phyloP scores from a whole-genome alignment of 2,797 vertebrate species.

The Etheostoma nigrum region DNA sequence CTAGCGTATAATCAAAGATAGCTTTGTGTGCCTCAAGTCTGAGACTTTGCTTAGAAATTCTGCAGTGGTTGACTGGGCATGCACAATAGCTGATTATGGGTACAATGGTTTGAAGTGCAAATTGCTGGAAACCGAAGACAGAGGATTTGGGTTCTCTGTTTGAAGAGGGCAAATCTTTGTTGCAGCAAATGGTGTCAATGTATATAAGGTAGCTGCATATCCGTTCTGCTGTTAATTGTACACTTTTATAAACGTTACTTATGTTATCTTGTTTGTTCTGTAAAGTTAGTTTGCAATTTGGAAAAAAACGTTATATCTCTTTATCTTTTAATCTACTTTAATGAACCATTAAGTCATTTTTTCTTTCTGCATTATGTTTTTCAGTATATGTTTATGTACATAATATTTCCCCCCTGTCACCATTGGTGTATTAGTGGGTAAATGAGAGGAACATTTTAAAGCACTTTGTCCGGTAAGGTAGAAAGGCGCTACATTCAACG shows the following conservation, averaged over 20 bases:
- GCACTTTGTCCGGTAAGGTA: no score
- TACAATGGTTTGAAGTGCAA: constrained; percentile 90
- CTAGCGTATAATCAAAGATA: constrained; percentile 85
- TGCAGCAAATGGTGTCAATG: constrained; percentile 54
- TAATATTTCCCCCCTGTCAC: neutral
- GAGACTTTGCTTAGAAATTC: constrained; percentile 82
- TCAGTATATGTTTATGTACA: neutral
- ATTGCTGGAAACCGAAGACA: constrained; percentile 87
- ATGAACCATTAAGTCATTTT: neutral
- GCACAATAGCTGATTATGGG: constrained; percentile 88
- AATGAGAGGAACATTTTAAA: no score
- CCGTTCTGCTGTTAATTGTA: constrained; percentile 2
- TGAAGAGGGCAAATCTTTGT: constrained; percentile 69
- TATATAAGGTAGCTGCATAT: constrained; percentile 25
- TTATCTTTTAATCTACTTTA: neutral
- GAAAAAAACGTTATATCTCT: constrained; percentile 12
- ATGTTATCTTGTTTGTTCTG: neutral
- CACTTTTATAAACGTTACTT: neutral
- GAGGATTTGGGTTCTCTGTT: constrained; percentile 75
- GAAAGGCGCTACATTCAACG: no score
- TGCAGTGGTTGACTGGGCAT: constrained; percentile 83
- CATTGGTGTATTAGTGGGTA: no score
- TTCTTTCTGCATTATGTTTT: neutral
- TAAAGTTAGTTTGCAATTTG: constrained; percentile 12
- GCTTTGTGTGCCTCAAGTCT: constrained; percentile 86